phyloP scores from a whole-genome alignment of 2,888 invertebrate species.

The Diploptera punctata region DNA sequence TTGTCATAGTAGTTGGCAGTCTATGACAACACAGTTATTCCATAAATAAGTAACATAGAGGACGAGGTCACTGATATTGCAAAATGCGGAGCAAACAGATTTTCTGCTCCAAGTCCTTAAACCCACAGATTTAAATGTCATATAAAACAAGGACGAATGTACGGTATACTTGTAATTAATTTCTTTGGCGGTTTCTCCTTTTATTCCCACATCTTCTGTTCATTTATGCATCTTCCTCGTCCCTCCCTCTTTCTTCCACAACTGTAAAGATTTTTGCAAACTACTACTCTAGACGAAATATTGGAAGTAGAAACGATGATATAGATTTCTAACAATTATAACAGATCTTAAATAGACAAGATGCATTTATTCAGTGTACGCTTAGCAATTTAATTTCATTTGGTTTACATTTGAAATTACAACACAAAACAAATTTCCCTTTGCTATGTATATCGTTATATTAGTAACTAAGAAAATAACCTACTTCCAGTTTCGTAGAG shows the following conservation, averaged over 20 bases:
- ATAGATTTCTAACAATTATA: not conserved
- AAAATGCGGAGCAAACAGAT: constrained; percentile 22
- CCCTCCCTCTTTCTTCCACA: not conserved
- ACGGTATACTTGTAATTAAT: constrained; percentile 25
- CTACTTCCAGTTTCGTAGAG: not conserved
- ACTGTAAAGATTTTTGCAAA: constrained; percentile 4
- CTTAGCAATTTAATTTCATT: not conserved
- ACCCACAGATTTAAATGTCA: constrained; percentile 22
- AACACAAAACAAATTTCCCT: constrained; percentile 9
- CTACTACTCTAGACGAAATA: not conserved
- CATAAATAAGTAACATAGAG: not conserved
- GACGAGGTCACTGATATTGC: constrained; percentile 1
- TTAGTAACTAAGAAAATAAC: not conserved
- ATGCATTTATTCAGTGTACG: not conserved
- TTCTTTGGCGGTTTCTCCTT: constrained; percentile 17
- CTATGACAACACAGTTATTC: not conserved
- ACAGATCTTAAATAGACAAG: constrained; percentile 15
- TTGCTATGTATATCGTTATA: not conserved
- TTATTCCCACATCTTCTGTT: not conserved
- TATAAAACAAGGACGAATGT: constrained; percentile 17
- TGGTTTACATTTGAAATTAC: constrained; percentile 28
- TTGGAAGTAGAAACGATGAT: not conserved
- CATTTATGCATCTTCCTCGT: not conserved
- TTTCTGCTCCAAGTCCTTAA: constrained; percentile 8
- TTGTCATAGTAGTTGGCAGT: too few species aligned